Conservation (phyloP, 1,140 invertebrate genomes). For the Drosophila kepulauana region DNA sequence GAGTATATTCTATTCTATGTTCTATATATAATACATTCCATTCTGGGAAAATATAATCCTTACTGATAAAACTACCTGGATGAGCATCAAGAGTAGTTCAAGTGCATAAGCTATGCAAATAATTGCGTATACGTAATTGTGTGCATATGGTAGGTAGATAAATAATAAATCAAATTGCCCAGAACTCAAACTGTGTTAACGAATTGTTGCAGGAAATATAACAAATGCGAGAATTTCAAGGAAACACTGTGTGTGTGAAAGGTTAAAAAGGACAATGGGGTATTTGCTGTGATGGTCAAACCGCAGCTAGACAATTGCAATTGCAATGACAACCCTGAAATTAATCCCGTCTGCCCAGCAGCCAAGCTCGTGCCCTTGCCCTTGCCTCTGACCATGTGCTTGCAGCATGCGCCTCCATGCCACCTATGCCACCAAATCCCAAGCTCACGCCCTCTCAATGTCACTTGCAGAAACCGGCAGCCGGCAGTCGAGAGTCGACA, state of each 20-base stretch:
- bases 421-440: neutral
- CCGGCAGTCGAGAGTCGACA: slow-evolving; percentile 6
- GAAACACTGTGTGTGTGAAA: neutral
- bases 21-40: no score
- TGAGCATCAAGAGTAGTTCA: no score
- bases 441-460: slow-evolving; percentile 51
- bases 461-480: slow-evolving; percentile 53
- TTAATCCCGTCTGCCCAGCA: slow-evolving; percentile 40
- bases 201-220: neutral
- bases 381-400: slow-evolving; percentile 1
- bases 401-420: neutral
- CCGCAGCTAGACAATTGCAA: slow-evolving; percentile 22
- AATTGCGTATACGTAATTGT: no score
- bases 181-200: no score
- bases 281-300: slow-evolving; percentile 22
- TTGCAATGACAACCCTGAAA: slow-evolving; percentile 59
- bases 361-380: slow-evolving; percentile 10
- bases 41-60: no score
- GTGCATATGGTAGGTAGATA: no score
- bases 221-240: neutral
- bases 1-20: no score
- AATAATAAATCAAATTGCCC: neutral
- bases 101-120: no score
- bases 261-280: slow-evolving; percentile 20
- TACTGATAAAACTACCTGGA: no score